phyloP scores from a whole-genome alignment of 2,797 vertebrate species.

The Ataeniobius toweri region DNA sequence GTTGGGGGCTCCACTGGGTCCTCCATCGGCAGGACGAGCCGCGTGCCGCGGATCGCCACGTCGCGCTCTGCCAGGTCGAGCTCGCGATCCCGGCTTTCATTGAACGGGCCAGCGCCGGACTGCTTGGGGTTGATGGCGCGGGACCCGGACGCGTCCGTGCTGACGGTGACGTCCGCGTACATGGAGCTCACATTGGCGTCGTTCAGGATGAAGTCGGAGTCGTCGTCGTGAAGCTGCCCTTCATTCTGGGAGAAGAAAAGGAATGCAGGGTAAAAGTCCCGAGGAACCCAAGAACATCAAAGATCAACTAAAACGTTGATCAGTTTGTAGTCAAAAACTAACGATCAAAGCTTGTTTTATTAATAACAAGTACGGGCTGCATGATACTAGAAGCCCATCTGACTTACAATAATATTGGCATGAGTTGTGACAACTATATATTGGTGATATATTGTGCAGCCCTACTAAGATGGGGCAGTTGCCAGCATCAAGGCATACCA shows the following conservation, averaged over 20 bases:
- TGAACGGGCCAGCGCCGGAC: conserved; percentile 60
- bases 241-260: conserved; percentile 81
- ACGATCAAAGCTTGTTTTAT: too few species aligned
- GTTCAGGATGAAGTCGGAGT: conserved; percentile 91
- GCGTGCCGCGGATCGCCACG: conserved; percentile 88
- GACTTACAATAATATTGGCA: too few species aligned
- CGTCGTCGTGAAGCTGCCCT: conserved; percentile 88
- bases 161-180: conserved; percentile 89
- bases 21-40: conserved; percentile 90
- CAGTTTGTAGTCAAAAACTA: too few species aligned
- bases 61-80: conserved; percentile 86
- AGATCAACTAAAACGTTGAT: neutral
- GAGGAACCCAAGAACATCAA: neutral
- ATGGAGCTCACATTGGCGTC: conserved; percentile 89
- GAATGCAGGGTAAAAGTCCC: neutral
- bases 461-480: too few species aligned
- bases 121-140: conserved; percentile 69
- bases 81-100: conserved; percentile 86
- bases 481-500: too few species aligned
- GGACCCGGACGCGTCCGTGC: conserved; percentile 80
- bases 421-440: too few species aligned
- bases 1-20: conserved; percentile 83
- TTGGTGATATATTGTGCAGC: too few species aligned
- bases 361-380: too few species aligned
- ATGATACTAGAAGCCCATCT: too few species aligned